Evolutionary conservation across 2,797 vertebrate genomes (phyloP).

Genomic region (Hirundo rustica): DNA sequence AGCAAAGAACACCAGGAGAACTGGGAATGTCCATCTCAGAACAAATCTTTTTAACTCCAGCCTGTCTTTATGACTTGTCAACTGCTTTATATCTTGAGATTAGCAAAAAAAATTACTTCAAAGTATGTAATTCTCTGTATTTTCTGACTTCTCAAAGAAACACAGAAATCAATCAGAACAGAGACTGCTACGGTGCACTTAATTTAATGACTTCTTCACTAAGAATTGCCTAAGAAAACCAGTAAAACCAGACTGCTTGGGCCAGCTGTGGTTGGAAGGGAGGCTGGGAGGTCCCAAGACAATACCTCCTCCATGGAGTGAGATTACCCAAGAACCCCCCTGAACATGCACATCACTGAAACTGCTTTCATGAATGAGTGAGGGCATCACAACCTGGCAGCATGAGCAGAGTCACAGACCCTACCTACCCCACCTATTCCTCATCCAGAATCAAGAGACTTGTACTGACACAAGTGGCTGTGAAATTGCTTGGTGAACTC

Average conservation of each 20-base stretch:
- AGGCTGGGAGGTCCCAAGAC: neutral
- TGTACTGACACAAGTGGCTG: neutral
- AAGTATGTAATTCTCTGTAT: neutral
- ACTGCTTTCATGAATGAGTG: neutral
- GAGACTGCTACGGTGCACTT: neutral
- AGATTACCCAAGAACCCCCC: neutral
- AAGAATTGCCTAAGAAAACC: neutral
- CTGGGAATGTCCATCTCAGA: neutral
- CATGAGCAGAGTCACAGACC: neutral
- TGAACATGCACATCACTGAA: neutral
- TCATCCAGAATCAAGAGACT: neutral
- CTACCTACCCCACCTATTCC: neutral
- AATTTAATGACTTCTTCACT: neutral
- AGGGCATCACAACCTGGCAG: neutral
- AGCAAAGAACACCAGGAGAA: neutral
- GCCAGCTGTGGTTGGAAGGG: neutral
- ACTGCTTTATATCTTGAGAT: fast-evolving
- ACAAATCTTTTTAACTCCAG: neutral
- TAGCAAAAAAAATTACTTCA: neutral
- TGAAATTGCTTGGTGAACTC: neutral
- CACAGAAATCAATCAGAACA: neutral
- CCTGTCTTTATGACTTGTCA: neutral
- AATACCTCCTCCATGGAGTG: neutral
- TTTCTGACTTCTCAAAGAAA: neutral
- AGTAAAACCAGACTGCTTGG: neutral